Evolutionary conservation across 2,113 vertebrate genomes (phyloP).

Genomic region (Sterrhoptilus dennistouni): DNA sequence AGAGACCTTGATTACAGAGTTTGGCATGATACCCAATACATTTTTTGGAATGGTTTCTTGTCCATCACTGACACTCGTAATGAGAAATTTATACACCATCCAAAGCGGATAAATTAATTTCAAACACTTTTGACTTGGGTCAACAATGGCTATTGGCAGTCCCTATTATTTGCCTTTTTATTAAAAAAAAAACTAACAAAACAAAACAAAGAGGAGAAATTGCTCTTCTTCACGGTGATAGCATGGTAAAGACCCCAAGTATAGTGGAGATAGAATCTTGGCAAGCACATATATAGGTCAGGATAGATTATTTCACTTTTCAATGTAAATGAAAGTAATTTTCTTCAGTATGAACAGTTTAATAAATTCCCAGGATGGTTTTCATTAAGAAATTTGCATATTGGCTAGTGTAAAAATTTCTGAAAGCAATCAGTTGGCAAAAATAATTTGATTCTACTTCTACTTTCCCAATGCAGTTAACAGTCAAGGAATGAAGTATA

Average conservation of each 20-base stretch:
- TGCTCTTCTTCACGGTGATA: slow-evolving; percentile 65
- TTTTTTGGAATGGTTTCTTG: slow-evolving; percentile 82
- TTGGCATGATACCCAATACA: slow-evolving; percentile 88
- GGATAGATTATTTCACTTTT: slow-evolving; percentile 57
- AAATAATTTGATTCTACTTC: slow-evolving; percentile 53
- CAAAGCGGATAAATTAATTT: slow-evolving; percentile 91
- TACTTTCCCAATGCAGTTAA: slow-evolving; percentile 43
- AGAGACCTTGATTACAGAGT: slow-evolving; percentile 86
- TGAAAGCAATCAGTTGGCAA: slow-evolving; percentile 56
- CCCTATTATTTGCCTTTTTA: slow-evolving; percentile 85
- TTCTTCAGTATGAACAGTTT: slow-evolving; percentile 49
- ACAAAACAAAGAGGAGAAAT: neutral
- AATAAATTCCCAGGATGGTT: slow-evolving; percentile 58
- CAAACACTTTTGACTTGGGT: slow-evolving; percentile 85
- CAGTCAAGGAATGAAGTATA: slow-evolving; percentile 46
- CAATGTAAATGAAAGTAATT: slow-evolving; percentile 53
- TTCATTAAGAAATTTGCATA: slow-evolving; percentile 68
- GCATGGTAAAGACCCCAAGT: slow-evolving; percentile 51
- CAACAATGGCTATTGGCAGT: slow-evolving; percentile 86
- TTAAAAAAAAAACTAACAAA: slow-evolving; percentile 61
- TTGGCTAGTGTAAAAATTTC: slow-evolving; percentile 50
- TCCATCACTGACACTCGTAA: slow-evolving; percentile 88
- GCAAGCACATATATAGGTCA: slow-evolving; percentile 53
- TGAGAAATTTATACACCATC: slow-evolving; percentile 90
- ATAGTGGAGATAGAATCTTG: slow-evolving; percentile 42